Conservation (phyloP, 2,888 invertebrate genomes). For the Himalopsyche anomala region DNA sequence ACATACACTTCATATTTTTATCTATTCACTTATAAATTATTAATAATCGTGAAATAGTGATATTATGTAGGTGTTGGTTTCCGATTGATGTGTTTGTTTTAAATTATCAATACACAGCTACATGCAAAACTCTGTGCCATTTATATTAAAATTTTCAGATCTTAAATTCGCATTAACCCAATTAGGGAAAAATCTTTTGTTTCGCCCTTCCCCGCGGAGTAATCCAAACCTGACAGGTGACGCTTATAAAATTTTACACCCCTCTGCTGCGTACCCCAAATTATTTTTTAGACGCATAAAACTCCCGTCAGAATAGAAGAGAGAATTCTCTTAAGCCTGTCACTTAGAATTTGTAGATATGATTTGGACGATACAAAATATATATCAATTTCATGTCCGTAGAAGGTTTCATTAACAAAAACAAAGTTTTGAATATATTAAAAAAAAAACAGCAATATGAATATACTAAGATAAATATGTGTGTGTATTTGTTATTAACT, state of each 20-base stretch:
- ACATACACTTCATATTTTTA: too few species aligned
- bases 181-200: constrained; percentile 57
- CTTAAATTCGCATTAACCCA: constrained; percentile 58
- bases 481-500: too few species aligned
- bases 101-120: too few species aligned
- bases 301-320: constrained; percentile 17
- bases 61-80: too few species aligned
- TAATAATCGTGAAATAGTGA: too few species aligned
- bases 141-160: constrained; percentile 48
- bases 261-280: constrained; percentile 5
- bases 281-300: constrained; percentile 51
- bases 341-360: constrained; percentile 50
- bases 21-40: too few species aligned
- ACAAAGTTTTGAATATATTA: too few species aligned
- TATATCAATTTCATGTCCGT: constrained; percentile 47
- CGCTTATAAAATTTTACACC: constrained; percentile 58
- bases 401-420: neutral
- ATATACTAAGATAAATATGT: too few species aligned
- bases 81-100: too few species aligned
- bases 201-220: constrained; percentile 46
- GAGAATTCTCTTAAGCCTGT: constrained; percentile 48
- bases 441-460: too few species aligned
- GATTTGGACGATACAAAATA: constrained; percentile 52
- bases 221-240: constrained; percentile 57
- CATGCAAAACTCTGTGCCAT: neutral